Percentiles rank a stretch among this genome's conserved stretches.
Evolutionary conservation across 2,113 vertebrate species (phyloP).

Genomic region (Lycaon pictus): DNA sequence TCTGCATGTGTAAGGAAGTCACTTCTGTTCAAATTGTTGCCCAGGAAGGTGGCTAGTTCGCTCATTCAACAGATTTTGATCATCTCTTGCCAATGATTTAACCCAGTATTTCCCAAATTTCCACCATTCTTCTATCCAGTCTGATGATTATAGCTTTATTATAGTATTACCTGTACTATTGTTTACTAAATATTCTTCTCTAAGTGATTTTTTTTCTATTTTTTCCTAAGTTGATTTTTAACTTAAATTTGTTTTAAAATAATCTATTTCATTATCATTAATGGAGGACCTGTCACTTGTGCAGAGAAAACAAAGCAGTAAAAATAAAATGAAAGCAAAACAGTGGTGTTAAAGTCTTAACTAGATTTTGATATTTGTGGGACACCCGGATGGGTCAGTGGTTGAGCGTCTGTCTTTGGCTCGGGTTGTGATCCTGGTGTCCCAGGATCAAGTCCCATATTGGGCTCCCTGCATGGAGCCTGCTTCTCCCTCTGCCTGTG

Average conservation of each 20-base stretch:
- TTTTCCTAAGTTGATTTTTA: slow-evolving; percentile 37
- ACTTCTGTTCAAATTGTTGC: not conserved
- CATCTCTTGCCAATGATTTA: not conserved
- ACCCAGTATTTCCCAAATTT: not conserved
- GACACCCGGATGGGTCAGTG: too few species aligned
- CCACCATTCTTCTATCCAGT: not conserved
- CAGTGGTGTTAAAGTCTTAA: not conserved
- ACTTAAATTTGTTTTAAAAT: not conserved
- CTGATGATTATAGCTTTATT: slow-evolving; percentile 15
- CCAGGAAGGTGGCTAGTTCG: not conserved
- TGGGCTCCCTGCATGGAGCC: too few species aligned
- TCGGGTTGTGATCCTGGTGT: too few species aligned
- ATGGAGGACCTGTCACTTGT: slow-evolving; percentile 22
- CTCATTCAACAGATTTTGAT: not conserved
- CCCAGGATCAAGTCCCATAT: too few species aligned
- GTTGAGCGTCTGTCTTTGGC: too few species aligned
- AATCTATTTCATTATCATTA: not conserved
- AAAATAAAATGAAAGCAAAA: not conserved
- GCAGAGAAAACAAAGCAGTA: not conserved
- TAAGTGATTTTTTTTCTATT: not conserved
- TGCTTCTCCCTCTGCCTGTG: too few species aligned
- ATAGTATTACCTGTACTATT: not conserved
- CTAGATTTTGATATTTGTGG: not conserved
- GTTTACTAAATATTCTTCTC: slow-evolving; percentile 27
- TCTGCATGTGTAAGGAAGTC: not conserved